Conservation (phyloP, 2,797 vertebrate genomes). For the Mus minutoides region DNA sequence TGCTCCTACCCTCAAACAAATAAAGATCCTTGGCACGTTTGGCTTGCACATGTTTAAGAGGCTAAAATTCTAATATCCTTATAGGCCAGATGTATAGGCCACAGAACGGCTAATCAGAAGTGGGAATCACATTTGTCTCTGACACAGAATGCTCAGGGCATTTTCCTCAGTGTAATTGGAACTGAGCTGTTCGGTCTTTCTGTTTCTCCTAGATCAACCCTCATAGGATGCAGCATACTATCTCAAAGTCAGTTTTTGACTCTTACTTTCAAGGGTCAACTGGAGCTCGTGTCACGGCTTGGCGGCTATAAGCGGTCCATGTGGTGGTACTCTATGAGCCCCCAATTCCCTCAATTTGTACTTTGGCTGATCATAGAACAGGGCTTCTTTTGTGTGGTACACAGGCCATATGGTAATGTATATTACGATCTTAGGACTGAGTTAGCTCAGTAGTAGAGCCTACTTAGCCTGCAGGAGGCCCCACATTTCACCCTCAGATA, state of each 20-base stretch:
- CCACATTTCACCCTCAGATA: not conserved
- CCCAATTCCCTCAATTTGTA: not conserved
- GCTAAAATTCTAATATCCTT: not conserved
- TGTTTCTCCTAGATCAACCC: not conserved
- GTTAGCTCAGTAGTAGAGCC: not conserved
- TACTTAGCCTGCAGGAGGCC: not conserved
- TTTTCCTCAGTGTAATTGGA: not conserved
- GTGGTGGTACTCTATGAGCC: not conserved
- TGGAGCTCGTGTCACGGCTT: not conserved
- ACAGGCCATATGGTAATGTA: not conserved
- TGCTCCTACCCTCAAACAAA: constrained; percentile 30
- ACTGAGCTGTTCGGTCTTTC: not conserved
- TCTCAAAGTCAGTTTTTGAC: not conserved
- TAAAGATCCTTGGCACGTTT: not conserved
- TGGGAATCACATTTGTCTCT: not conserved
- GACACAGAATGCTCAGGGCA: not conserved
- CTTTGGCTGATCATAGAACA: not conserved
- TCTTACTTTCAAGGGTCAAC: not conserved
- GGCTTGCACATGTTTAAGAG: not conserved
- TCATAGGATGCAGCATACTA: not conserved
- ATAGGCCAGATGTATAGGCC: not conserved
- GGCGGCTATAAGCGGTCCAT: not conserved
- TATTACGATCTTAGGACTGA: not conserved
- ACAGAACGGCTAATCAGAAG: not conserved
- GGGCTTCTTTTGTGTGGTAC: not conserved